A percentile compares a stretch with the other conserved stretches of the same genome.
Conservation (phyloP, 2,797 vertebrate species). For the Eremophila alpestris region DNA sequence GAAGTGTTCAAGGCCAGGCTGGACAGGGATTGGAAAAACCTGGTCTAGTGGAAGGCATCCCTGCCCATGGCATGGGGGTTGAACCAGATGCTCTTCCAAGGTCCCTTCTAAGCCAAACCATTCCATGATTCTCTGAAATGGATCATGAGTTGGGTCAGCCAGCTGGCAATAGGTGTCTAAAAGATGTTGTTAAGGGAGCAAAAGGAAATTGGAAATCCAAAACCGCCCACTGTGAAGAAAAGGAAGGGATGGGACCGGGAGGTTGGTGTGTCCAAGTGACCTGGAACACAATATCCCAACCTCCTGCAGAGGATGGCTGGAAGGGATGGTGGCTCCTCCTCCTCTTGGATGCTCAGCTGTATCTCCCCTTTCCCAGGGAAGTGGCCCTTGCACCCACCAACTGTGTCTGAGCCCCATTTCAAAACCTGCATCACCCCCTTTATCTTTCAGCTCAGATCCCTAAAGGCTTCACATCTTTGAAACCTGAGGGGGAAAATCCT, state of each 20-base stretch:
- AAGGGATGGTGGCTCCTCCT: background rate
- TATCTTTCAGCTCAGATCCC: background rate
- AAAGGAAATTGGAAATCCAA: background rate
- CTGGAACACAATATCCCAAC: background rate
- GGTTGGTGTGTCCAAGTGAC: background rate
- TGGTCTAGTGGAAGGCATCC: background rate
- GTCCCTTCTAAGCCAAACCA: background rate
- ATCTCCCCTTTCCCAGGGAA: background rate
- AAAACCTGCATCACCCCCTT: background rate
- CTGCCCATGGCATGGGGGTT: no score
- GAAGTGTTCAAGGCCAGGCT: background rate
- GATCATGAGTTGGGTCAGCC: background rate
- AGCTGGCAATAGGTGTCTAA: accelerated
- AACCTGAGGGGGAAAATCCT: background rate
- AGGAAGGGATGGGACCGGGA: background rate
- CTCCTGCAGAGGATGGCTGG: background rate
- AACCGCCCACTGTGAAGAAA: background rate
- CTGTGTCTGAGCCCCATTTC: background rate
- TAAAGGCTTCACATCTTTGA: background rate
- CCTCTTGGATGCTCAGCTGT: accelerated
- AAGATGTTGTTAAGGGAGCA: background rate
- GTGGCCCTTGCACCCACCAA: background rate
- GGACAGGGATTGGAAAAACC: background rate
- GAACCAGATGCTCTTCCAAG: background rate
- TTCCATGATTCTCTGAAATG: background rate